Percentiles rank a stretch among this genome's conserved stretches.
Conservation (phyloP, 2,888 invertebrate species). For the Trileptium ribeirensis region DNA sequence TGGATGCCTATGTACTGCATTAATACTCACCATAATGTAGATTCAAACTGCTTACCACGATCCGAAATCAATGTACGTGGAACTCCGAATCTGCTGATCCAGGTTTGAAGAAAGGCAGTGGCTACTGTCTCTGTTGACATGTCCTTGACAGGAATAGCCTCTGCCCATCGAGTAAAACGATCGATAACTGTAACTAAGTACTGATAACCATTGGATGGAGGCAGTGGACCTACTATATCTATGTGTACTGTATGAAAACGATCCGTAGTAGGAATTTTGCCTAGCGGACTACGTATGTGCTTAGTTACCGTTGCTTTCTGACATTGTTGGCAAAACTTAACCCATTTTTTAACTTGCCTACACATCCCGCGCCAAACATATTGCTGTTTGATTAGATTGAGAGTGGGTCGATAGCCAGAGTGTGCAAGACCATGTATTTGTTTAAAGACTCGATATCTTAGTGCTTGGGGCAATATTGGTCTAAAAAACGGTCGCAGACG, state of each 20-base stretch:
- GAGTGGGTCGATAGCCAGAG: not conserved
- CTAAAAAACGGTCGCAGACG: not conserved
- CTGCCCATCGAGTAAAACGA: conserved; percentile 4
- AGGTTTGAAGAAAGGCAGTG: not conserved
- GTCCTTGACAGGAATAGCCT: not conserved
- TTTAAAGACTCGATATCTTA: not conserved
- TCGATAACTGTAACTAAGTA: conserved; percentile 4
- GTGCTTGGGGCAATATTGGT: not conserved
- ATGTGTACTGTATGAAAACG: conserved; percentile 9
- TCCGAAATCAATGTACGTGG: not conserved
- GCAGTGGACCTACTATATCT: conserved; percentile 17
- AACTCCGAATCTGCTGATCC: not conserved
- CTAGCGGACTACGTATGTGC: not conserved
- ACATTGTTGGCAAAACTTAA: not conserved
- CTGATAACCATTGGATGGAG: conserved; percentile 3
- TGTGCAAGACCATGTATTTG: not conserved
- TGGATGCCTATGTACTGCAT: no score
- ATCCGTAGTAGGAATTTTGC: not conserved
- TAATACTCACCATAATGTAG: no score
- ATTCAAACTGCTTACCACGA: not conserved
- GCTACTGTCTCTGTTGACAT: not conserved
- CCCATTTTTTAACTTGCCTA: not conserved
- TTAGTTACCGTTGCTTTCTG: not conserved
- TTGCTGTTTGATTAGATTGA: not conserved
- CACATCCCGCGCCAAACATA: conserved; percentile 1